Evolutionary conservation across 2,888 invertebrate species (phyloP).

Genomic region (Eupithecia centaureata): DNA sequence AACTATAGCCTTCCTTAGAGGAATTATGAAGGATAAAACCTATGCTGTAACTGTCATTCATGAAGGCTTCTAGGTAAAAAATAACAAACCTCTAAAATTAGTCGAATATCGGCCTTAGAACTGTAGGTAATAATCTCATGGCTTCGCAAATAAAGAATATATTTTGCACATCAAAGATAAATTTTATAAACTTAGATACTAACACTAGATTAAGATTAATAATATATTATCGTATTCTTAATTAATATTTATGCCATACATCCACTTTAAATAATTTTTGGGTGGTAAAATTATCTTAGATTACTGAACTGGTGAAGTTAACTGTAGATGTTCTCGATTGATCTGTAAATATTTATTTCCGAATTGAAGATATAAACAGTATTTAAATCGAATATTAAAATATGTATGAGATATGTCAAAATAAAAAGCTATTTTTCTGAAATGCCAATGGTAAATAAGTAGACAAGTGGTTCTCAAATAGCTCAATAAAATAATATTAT

Average conservation of each 20-base stretch:
- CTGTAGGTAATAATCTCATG: constrained; percentile 1
- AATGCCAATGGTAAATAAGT: not conserved
- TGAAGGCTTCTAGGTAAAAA: not conserved
- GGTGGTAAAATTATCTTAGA: not conserved
- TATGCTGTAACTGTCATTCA: not conserved
- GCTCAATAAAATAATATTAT: not conserved
- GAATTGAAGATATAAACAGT: not conserved
- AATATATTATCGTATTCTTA: constrained; percentile 14
- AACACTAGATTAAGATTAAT: constrained; percentile 31
- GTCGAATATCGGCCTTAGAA: not conserved
- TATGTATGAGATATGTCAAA: not conserved
- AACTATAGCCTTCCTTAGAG: not conserved
- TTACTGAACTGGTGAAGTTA: not conserved
- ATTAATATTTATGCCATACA: constrained; percentile 24
- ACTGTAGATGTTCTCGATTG: not conserved
- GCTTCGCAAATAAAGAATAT: constrained; percentile 21
- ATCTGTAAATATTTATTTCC: constrained; percentile 11
- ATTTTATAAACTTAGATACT: constrained; percentile 30
- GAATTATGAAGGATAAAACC: not conserved
- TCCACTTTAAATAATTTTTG: not conserved
- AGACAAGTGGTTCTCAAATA: not conserved
- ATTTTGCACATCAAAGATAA: constrained; percentile 40
- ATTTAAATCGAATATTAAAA: not conserved
- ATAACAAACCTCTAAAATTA: not conserved
- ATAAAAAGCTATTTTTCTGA: not conserved